These are phyloP conservation scores for Ostrea denselamellosa DNA, from an alignment of 1,140 invertebrate genomes.

Conservation along the genomic window DNA sequence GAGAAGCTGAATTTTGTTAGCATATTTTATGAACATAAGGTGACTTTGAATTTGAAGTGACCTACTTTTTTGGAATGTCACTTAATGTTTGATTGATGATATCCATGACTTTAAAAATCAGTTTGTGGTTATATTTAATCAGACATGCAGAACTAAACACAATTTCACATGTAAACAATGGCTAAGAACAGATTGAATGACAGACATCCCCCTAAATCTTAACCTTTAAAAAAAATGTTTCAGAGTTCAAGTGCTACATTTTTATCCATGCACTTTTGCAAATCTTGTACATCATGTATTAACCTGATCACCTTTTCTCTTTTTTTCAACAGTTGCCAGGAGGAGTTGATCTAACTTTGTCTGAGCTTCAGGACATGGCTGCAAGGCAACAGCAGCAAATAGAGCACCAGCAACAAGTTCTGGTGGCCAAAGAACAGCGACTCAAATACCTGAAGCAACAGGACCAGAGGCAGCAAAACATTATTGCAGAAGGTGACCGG, in stretches of 20 bases:
- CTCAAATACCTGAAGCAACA: conserved; percentile 94
- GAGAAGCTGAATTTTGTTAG: not conserved
- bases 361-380: conserved; percentile 97
- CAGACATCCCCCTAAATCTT: too few relatives aligned
- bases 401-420: conserved; percentile 92
- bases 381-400: conserved; percentile 97
- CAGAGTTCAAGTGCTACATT: too few relatives aligned
- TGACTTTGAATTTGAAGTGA: not conserved
- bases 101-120: too few relatives aligned
- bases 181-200: too few relatives aligned
- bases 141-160: too few relatives aligned
- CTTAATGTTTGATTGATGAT: not conserved
- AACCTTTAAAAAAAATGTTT: too few relatives aligned
- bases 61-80: conserved; percentile 6
- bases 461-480: conserved; percentile 89
- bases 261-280: too few relatives aligned
- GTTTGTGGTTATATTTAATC: too few relatives aligned
- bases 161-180: too few relatives aligned
- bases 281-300: not conserved
- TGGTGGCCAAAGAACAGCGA: conserved; percentile 94
- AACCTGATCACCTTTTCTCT: not conserved
- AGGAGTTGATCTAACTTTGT: conserved; percentile 88
- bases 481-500: conserved; percentile 92
- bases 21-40: not conserved
- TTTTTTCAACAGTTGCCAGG: conserved; percentile 86